Evolutionary conservation across 2,797 vertebrate species (phyloP).

Genomic region (Falco naumanni): DNA sequence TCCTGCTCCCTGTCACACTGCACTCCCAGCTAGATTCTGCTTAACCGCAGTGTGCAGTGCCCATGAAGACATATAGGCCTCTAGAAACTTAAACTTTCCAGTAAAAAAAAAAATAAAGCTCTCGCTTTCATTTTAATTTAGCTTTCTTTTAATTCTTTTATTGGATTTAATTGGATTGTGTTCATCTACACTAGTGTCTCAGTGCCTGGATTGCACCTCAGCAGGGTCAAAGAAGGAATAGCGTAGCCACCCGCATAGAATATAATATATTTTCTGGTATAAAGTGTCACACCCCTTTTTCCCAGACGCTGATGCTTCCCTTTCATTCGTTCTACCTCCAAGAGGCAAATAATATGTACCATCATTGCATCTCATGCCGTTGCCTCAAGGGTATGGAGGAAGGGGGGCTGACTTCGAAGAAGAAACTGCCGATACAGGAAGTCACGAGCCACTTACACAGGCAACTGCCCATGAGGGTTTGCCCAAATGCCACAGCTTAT

Average conservation of each 20-base stretch:
- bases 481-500: neutral
- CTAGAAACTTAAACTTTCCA: neutral
- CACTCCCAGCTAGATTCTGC: neutral
- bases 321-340: neutral
- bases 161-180: neutral
- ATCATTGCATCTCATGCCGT: neutral
- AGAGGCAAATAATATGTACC: rapidly evolving
- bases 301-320: neutral
- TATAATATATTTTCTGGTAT: neutral
- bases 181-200: neutral
- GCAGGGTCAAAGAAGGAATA: neutral
- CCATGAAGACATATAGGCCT: neutral
- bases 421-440: neutral
- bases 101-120: neutral
- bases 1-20: neutral
- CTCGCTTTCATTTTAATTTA: neutral
- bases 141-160: neutral
- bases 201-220: neutral
- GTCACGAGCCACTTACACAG: neutral
- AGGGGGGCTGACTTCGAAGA: neutral
- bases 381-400: neutral
- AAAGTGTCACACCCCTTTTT: neutral
- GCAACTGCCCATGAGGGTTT: neutral
- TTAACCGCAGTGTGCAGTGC: neutral
- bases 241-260: neutral